Percentiles rank a stretch among this genome's conserved stretches.
These are phyloP conservation scores for Lates calcarifer DNA, from an alignment of 2,113 vertebrate species.

Conservation along the genomic window DNA sequence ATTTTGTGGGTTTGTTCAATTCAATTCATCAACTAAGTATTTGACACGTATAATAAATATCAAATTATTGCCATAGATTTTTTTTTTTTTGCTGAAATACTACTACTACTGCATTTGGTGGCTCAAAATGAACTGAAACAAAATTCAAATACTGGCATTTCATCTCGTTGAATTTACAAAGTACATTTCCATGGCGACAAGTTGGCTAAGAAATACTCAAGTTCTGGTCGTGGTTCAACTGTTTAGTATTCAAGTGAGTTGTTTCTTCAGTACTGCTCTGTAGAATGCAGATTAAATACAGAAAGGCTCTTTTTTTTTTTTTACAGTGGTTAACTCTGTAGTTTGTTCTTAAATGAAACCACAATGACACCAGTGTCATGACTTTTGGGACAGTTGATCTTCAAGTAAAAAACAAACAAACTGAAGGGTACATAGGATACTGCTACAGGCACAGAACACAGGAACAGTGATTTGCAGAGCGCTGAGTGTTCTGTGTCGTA, in stretches of 20 bases:
- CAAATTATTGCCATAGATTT: no score
- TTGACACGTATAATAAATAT: no score
- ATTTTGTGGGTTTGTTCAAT: not conserved
- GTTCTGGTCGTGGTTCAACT: not conserved
- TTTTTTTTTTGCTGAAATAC: not conserved
- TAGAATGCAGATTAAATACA: not conserved
- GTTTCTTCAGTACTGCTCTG: not conserved
- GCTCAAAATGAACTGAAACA: no score
- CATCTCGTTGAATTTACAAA: not conserved
- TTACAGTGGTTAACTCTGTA: not conserved
- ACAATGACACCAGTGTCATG: not conserved
- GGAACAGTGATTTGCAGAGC: not conserved
- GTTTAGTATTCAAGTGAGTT: not conserved
- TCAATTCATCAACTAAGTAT: no score
- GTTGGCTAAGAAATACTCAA: not conserved
- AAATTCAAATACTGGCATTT: not conserved
- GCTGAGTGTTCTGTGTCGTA: not conserved
- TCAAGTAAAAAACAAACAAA: not conserved
- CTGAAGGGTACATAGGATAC: not conserved
- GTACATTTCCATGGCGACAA: not conserved
- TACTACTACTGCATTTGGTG: not conserved
- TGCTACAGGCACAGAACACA: constrained; percentile 33
- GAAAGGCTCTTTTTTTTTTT: not conserved
- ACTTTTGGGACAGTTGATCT: not conserved
- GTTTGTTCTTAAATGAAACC: not conserved